Base-by-base conservation (phyloP, 1,140 invertebrate genomes). In the Tribolium castaneum region DNA sequence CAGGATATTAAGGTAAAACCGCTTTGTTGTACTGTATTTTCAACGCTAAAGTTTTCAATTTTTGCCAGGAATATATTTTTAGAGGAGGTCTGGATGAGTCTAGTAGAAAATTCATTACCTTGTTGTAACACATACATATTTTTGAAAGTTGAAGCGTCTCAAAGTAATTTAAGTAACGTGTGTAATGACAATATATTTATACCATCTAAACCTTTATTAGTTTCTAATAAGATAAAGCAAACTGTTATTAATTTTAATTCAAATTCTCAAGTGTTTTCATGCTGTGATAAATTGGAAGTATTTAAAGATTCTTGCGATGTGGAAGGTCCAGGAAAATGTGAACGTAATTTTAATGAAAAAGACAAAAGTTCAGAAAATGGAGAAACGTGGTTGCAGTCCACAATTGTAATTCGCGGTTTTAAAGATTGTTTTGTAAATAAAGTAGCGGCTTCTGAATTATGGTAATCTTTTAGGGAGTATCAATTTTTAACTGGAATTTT, bases 341-440 rank as follows among this genome's bases (percentile, higher is more conserved):
- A 35, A 49, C 14, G n/a, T 74, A 77, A 13, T 51, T n/a, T 9
- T n/a, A 14, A 75, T 72, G 45, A 16, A 6, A 50, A 2, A 71
- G 45, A 22, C 34, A 30, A 77, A 39, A 49, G 78, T 10, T 10
- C 78, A 30, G 25, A 30, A 4, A 30, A 30, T 72, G 14, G 2
- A 6, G 71, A 73, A 12, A 13, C 74, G 45, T 83, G 82, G 82
- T 81, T 74, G 45, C 73, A 80, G 7, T 81, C 73, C 22, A 82
- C 79, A 50, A 49, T 59, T 12, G 35, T 77, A 30, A 14, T 83
- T 13, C 79, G 82, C 72, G 82, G 82, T 12, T 83, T 82, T 72
- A 82, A 82, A 81, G 82, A 83, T 45, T 79, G 78, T 79, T 83
- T 80, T 81, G 66, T 82, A 14, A 81, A 83, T 78, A 82, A 83